Evolutionary conservation across 2,888 invertebrate genomes (phyloP).

Genomic region (Furcula furcula): DNA sequence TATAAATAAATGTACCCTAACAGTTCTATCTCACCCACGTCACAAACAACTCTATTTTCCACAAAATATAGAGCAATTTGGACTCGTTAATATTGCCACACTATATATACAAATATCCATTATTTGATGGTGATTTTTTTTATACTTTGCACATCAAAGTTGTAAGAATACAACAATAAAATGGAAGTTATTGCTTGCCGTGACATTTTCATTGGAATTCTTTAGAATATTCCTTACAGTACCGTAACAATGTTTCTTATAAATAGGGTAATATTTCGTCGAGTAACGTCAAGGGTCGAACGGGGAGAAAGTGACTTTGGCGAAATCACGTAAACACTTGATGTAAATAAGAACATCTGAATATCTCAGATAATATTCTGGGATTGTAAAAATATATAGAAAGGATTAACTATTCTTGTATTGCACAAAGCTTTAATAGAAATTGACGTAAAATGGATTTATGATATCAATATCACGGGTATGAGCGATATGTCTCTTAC

Average conservation of each 20-base stretch:
- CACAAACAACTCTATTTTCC: not conserved
- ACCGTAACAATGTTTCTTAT: constrained; percentile 30
- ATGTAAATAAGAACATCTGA: not conserved
- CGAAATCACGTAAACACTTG: not conserved
- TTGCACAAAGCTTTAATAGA: not conserved
- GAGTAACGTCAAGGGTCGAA: constrained; percentile 20
- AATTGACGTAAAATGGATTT: constrained; percentile 1
- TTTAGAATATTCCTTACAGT: constrained; percentile 25
- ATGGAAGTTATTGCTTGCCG: constrained; percentile 21
- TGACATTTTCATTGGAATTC: constrained; percentile 32
- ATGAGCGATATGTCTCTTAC: not conserved
- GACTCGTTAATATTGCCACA: not conserved
- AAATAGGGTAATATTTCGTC: constrained; percentile 29
- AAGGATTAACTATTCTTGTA: not conserved
- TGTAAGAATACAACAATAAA: constrained; percentile 21
- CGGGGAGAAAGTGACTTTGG: not conserved
- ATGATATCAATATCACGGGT: not conserved
- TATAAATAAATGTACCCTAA: no score
- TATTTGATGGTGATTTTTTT: constrained; percentile 5
- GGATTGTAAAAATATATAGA: constrained; percentile 1
- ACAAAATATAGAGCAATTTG: not conserved
- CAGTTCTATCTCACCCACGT: no score
- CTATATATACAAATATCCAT: not conserved
- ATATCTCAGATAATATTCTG: not conserved
- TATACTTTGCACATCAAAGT: constrained; percentile 6